These are phyloP conservation scores for Misgurnus anguillicaudatus DNA, from an alignment of 2,113 vertebrate species.

Conservation along the genomic window DNA sequence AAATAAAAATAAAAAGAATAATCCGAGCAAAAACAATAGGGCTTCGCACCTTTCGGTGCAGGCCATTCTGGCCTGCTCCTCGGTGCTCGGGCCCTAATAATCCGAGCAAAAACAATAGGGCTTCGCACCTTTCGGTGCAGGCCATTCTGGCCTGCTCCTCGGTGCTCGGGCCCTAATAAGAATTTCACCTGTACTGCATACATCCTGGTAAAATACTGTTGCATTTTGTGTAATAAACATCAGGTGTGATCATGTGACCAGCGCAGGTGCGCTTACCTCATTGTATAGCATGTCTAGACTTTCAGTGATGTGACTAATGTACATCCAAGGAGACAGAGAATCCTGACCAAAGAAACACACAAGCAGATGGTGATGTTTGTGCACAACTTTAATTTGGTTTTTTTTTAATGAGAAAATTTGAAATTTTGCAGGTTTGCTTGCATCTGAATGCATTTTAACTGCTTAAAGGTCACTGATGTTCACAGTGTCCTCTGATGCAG, in stretches of 20 bases:
- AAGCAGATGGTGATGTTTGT: background rate
- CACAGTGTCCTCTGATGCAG: background rate
- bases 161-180: too few relatives aligned
- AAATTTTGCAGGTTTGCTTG: background rate
- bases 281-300: conserved; percentile 84
- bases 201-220: too few relatives aligned
- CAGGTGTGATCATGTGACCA: background rate
- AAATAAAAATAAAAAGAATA: too few relatives aligned
- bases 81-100: too few relatives aligned
- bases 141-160: too few relatives aligned
- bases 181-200: too few relatives aligned
- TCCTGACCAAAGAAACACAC: conserved; percentile 66
- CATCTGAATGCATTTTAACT: background rate
- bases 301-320: conserved; percentile 75
- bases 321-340: conserved; percentile 73
- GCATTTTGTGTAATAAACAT: too few relatives aligned
- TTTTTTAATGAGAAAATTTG: background rate
- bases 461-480: conserved; percentile 3
- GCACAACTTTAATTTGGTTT: background rate
- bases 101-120: too few relatives aligned
- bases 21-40: too few relatives aligned
- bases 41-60: too few relatives aligned
- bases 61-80: too few relatives aligned
- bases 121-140: too few relatives aligned
- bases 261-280: conserved; percentile 74